Percentiles rank a stretch among this genome's conserved stretches.
Evolutionary conservation across 2,797 vertebrate genomes (phyloP).

Genomic region (Muscicapa comitata): DNA sequence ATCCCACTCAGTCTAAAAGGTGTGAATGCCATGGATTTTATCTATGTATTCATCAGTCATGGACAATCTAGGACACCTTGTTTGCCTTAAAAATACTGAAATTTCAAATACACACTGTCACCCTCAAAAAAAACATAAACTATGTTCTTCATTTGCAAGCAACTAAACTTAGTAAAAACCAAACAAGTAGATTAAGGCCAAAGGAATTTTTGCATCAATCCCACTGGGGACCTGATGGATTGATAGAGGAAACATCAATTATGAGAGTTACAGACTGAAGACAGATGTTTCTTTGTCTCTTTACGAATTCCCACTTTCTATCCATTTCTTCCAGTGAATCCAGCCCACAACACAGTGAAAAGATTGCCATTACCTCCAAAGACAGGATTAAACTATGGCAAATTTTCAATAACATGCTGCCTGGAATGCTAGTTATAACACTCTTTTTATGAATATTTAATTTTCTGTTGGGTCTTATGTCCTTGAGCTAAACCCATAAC

Average conservation of each 20-base stretch:
- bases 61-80: background rate
- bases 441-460: constrained; percentile 31
- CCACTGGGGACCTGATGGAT: background rate
- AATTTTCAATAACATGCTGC: background rate
- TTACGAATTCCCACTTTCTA: background rate
- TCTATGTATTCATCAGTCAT: background rate
- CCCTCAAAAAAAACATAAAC: background rate
- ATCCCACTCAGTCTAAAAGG: background rate
- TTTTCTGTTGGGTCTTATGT: constrained; percentile 10
- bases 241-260: background rate
- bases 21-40: background rate
- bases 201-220: background rate
- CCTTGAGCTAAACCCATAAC: constrained; percentile 1
- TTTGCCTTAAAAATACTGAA: background rate
- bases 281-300: background rate
- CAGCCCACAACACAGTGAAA: background rate
- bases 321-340: background rate
- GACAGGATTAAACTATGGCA: background rate
- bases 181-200: background rate
- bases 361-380: background rate
- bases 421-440: background rate
- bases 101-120: background rate
- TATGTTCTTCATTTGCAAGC: background rate
- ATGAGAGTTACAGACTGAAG: background rate
- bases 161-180: background rate